Evolutionary conservation across 2,113 vertebrate species (phyloP), one percentile per base, ranked within the genome.

Genomic region (Mobula hypostoma): DNA sequence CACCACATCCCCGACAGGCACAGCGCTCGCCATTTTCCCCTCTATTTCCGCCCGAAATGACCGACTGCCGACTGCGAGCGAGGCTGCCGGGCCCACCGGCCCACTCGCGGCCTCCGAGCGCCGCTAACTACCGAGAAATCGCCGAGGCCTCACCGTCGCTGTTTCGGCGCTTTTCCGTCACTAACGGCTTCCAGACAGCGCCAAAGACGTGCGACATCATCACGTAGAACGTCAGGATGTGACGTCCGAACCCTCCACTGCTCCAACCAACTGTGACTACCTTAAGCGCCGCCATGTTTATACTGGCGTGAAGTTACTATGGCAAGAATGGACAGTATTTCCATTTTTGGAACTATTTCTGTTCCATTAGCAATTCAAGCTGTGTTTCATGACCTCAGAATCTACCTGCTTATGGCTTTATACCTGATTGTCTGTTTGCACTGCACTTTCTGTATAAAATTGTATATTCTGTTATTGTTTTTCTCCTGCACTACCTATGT

Each of bases 1-100:
- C 95, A 97, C 97, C 95, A 98, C 97, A 95, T 98, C 97, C 94
- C 97, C 98, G 95, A 98, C 97, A 94, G 99, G 98, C 97, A 99
- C 96, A 94, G 97, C 98, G 94, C 98, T 90, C 61, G 98, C 98
- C 99, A 99, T 99, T 29, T 93, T 56, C 32, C 32, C 63, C 2
- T 21, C 0, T 63, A 0, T 1, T 21, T 68, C 24, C 68, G 7
- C 90, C 9, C 91, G 21, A 15, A 68, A 90, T 58, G 29, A 66
- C 66, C 29, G 12, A 12, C 61, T 63, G 85, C 63, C 88, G 14
- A 36, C 91, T 14, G 68, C 17, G 19, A 48, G 90, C 8, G 36
- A 40, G 68, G 68, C 90, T 70, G 90, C 68, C 17, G 68, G 36
- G 63, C 88, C 63, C 5, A 40, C 3, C n/a, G 90, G 90, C 68